Conservation (phyloP, 2,888 invertebrate species). For the Hirtodrosophila histrioides region DNA sequence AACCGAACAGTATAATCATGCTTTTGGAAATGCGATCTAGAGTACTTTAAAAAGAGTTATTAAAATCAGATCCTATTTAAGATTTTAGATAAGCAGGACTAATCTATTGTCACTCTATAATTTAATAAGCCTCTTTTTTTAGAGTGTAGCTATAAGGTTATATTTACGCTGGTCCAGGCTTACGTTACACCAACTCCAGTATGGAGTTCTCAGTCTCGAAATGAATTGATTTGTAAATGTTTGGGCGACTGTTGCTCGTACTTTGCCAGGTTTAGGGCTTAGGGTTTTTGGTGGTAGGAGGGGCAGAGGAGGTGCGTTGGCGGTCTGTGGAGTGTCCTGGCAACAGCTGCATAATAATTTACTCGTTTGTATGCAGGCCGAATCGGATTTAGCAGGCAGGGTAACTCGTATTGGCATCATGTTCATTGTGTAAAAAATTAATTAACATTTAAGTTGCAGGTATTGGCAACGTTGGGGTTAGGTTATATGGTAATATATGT, state of each 20-base stretch:
- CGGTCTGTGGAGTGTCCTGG: conserved; percentile 24
- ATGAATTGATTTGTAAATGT: conserved; percentile 66
- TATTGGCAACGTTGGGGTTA: conserved; percentile 2
- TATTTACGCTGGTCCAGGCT: conserved; percentile 33
- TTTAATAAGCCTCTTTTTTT: too few species aligned
- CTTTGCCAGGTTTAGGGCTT: conserved; percentile 15
- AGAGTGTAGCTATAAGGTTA: conserved; percentile 32
- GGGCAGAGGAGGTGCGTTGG: conserved; percentile 10
- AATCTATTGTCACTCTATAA: too few species aligned
- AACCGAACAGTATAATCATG: too few species aligned
- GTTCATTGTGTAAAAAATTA: conserved; percentile 57
- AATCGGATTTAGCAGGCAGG: conserved; percentile 45
- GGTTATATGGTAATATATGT: conserved; percentile 8
- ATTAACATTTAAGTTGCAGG: conserved; percentile 49
- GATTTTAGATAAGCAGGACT: too few species aligned
- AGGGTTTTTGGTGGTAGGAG: too few species aligned
- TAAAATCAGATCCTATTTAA: too few species aligned
- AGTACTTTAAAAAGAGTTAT: too few species aligned
- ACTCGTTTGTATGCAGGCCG: conserved; percentile 65
- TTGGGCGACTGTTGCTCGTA: conserved; percentile 23
- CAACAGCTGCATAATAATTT: conserved; percentile 68
- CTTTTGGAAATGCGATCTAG: too few species aligned
- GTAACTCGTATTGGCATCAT: conserved; percentile 26
- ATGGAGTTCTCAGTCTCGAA: conserved; percentile 19
- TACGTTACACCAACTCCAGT: neutral